A percentile compares a stretch with the other conserved stretches of the same genome.
Evolutionary conservation across 2,113 vertebrate species (phyloP).

Genomic region (Ptilorrhoa leucosticta): DNA sequence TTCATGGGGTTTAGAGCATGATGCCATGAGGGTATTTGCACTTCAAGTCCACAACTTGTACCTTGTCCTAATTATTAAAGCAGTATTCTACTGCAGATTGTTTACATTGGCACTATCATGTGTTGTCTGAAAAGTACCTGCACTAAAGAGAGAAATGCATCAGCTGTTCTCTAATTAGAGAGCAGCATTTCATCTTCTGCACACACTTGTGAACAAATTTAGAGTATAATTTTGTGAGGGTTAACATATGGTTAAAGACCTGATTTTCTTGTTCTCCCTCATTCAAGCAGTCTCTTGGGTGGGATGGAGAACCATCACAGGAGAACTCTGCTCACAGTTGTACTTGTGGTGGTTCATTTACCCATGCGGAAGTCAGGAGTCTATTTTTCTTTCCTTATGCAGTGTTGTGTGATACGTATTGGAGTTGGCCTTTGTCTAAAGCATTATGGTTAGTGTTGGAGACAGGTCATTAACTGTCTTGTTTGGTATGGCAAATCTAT

Average conservation of each 20-base stretch:
- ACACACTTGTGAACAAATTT: background rate
- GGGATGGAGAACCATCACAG: background rate
- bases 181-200: background rate
- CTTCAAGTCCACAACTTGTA: background rate
- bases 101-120: background rate
- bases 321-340: background rate
- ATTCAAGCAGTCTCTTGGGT: conserved; percentile 1
- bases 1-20: background rate
- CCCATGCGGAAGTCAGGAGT: conserved; percentile 33
- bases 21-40: background rate
- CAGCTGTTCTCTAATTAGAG: background rate
- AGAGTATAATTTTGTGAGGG: background rate
- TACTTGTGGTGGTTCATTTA: background rate
- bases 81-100: background rate
- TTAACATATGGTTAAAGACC: background rate
- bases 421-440: conserved; percentile 46
- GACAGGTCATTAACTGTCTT: conserved; percentile 55
- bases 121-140: background rate
- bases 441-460: conserved; percentile 56
- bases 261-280: background rate
- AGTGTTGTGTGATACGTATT: conserved; percentile 41
- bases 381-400: conserved; percentile 28
- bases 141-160: background rate
- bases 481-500: conserved; percentile 63
- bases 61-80: background rate